phyloP scores from a whole-genome alignment of 2,113 vertebrate species.

The Galemys pyrenaicus region DNA sequence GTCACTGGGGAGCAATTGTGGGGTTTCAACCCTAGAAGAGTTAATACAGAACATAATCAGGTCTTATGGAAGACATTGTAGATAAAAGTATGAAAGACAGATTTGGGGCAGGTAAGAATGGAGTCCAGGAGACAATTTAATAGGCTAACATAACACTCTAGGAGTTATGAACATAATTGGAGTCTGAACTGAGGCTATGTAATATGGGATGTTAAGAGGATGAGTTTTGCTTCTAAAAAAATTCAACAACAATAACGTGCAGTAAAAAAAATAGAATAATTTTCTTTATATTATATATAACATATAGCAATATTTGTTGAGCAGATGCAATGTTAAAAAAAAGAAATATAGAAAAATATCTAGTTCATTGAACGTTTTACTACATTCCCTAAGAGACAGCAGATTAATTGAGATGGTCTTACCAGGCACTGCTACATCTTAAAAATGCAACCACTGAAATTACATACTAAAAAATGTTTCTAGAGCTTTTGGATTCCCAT shows the following conservation, averaged over 20 bases:
- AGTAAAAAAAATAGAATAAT: background rate
- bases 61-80: background rate
- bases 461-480: constrained; percentile 33
- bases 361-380: background rate
- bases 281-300: constrained; percentile 10
- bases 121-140: background rate
- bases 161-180: background rate
- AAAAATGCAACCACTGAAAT: constrained; percentile 48
- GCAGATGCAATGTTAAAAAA: background rate
- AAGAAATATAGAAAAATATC: background rate
- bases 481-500: constrained; percentile 43
- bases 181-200: background rate
- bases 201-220: background rate
- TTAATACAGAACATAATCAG: background rate
- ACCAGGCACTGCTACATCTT: background rate
- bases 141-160: background rate
- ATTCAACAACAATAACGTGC: background rate
- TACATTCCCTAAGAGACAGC: background rate
- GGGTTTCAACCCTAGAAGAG: background rate
- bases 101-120: background rate
- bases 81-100: background rate
- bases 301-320: constrained; percentile 3
- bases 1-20: background rate
- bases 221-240: background rate
- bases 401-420: background rate